Evolutionary conservation across 2,113 vertebrate genomes (phyloP).

Genomic region (Lipophrys pholis): DNA sequence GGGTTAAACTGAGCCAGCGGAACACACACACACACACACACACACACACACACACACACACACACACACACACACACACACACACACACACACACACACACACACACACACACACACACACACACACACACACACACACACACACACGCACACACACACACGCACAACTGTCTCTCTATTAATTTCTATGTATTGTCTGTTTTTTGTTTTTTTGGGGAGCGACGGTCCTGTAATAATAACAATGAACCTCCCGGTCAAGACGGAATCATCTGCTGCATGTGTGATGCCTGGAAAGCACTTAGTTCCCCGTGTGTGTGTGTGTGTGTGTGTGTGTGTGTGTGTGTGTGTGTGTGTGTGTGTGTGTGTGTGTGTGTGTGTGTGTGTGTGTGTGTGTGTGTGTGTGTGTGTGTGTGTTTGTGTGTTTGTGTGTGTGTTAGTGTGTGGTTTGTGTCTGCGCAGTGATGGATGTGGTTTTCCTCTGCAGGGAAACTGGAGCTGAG

Average conservation of each 20-base stretch:
- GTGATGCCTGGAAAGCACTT: constrained; percentile 49
- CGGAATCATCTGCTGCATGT: constrained; percentile 39
- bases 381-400: constrained; percentile 63
- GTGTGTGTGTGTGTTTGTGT: neutral
- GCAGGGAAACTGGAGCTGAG: constrained; percentile 65
- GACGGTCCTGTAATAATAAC: constrained; percentile 41
- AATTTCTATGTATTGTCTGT: neutral
- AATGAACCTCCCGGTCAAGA: constrained; percentile 42
- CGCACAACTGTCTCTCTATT: neutral
- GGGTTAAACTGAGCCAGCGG: neutral
- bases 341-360: constrained; percentile 55
- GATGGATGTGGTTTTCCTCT: constrained; percentile 79
- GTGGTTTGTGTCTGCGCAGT: constrained; percentile 62
- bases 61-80: too few species aligned
- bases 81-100: neutral
- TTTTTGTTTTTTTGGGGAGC: neutral
- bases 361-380: constrained; percentile 57
- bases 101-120: too few species aligned
- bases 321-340: constrained; percentile 67
- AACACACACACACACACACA: neutral
- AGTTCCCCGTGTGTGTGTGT: constrained; percentile 32
- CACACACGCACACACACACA: too few species aligned
- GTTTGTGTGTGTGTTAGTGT: too few species aligned
- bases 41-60: too few species aligned
- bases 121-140: too few species aligned